Conservation (phyloP, 1,140 invertebrate species). For the Yoshiicerus persimilis region DNA sequence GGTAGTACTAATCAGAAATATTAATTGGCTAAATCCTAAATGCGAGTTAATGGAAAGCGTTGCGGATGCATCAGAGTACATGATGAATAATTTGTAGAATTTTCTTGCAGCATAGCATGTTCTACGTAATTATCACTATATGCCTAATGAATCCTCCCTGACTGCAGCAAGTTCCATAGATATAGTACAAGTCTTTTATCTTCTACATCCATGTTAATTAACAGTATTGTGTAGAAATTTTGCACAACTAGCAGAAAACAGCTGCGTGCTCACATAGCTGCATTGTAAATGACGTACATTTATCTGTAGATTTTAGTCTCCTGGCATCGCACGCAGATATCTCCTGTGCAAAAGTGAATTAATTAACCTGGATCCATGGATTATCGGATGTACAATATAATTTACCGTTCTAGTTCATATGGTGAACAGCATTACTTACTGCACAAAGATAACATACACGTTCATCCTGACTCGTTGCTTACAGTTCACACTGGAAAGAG, state of each 20-base stretch:
- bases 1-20: no score
- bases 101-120: no score
- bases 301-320: no score
- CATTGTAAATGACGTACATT: not conserved
- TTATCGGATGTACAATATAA: not conserved
- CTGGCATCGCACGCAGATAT: no score
- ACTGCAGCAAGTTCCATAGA: not conserved
- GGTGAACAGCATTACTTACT: not conserved
- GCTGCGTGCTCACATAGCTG: not conserved
- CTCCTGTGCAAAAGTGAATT: not conserved
- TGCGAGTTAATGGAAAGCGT: no score
- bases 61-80: no score
- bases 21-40: no score
- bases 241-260: not conserved
- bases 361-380: not conserved
- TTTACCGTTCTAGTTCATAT: not conserved
- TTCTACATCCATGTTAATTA: not conserved
- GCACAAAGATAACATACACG: not conserved
- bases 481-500: not conserved
- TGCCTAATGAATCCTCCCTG: no score
- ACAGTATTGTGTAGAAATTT: not conserved
- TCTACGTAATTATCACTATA: not conserved
- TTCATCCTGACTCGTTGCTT: not conserved
- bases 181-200: no score
- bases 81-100: no score